Percentiles rank a stretch among this genome's conserved stretches.
phyloP scores from a whole-genome alignment of 2,113 vertebrate species.

The Toxotes jaculatrix region DNA sequence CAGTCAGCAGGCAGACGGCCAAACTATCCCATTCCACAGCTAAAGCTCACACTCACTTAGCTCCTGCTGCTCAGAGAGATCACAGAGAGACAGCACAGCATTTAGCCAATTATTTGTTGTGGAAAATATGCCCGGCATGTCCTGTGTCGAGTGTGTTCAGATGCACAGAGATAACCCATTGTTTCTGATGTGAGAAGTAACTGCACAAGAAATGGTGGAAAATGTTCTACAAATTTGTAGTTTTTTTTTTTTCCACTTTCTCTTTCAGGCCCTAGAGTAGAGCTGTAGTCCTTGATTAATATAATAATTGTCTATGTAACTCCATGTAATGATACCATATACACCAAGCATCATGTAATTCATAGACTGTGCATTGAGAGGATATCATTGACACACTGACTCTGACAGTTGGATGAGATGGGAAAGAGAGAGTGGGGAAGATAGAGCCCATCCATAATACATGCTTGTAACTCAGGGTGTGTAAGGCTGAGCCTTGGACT shows the following conservation, averaged over 20 bases:
- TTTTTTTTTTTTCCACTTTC: neutral
- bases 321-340: too few species aligned
- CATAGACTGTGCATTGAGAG: neutral
- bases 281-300: neutral
- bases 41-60: constrained; percentile 29
- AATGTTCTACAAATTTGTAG: neutral
- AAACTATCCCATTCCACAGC: constrained; percentile 50
- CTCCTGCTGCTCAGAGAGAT: constrained; percentile 20
- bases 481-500: constrained; percentile 30
- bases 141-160: neutral
- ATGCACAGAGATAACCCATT: neutral
- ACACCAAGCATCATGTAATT: too few species aligned
- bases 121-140: constrained; percentile 59
- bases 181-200: neutral
- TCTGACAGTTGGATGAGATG: constrained; percentile 5
- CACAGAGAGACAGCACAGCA: constrained; percentile 16
- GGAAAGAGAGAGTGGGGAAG: neutral
- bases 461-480: constrained; percentile 25
- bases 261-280: neutral
- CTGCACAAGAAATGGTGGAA: neutral
- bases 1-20: constrained; percentile 28
- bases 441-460: constrained; percentile 44
- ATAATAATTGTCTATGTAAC: too few species aligned
- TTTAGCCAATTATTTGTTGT: constrained; percentile 40
- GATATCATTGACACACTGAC: constrained; percentile 3